These are phyloP conservation scores for Brachymystax lenok DNA, from an alignment of 2,797 vertebrate genomes.

Conservation along the genomic window DNA sequence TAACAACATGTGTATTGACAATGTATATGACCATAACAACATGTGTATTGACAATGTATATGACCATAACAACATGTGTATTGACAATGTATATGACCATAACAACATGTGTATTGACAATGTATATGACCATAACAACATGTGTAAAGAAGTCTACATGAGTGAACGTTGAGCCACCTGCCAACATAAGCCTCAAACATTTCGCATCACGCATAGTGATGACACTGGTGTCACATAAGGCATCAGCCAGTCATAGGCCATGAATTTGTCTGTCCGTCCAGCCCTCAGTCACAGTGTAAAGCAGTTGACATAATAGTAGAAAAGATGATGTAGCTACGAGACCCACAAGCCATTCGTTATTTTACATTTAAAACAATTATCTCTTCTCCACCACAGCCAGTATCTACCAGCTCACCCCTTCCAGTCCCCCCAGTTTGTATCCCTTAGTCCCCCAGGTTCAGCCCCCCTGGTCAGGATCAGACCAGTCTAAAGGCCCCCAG, in stretches of 20 bases:
- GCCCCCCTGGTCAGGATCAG: too few species aligned
- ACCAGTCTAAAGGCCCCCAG: too few species aligned
- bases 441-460: not conserved
- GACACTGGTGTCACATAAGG: too few species aligned
- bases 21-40: not conserved
- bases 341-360: not conserved
- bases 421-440: not conserved
- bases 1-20: not conserved
- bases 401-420: not conserved
- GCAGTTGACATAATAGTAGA: not conserved
- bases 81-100: too few species aligned
- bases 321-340: not conserved
- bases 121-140: too few species aligned
- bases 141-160: too few species aligned
- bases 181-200: too few species aligned
- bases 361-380: not conserved
- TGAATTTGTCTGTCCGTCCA: not conserved
- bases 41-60: not conserved
- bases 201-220: too few species aligned
- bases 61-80: not conserved
- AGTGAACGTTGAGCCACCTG: too few species aligned
- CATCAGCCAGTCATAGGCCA: too few species aligned
- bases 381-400: not conserved
- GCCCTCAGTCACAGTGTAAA: not conserved
- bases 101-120: too few species aligned